Base-by-base conservation (phyloP, 2,113 vertebrate genomes). In the Pelobates fuscus region DNA sequence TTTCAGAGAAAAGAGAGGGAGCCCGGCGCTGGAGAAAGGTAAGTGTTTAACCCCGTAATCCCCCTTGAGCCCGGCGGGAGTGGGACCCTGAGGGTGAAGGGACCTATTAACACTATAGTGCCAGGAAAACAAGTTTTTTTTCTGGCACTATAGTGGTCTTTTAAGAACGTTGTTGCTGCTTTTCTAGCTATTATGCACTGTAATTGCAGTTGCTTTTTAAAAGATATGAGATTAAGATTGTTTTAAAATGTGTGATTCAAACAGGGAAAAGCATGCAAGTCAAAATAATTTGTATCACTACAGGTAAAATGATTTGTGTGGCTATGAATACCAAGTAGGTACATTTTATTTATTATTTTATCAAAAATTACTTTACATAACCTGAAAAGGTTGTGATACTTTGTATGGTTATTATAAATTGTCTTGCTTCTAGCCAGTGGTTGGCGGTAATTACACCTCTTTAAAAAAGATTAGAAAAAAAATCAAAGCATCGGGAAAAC, bases 331-430 rank as follows among this genome's bases (percentile, higher is more conserved):
- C 78, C 70, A 80, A 78, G 72, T 71, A 80, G 0, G 15, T n/a
- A 81, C 61, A 82, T 44, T n/a, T n/a, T n/a, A n/a, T n/a, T n/a
- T n/a, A n/a, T n/a, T n/a, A 29, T 59, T 70, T 84, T 86, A 82
- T 81, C 78, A 74, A 81, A 81, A 49, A 46, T 67, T 57, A 58
- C 78, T 70, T 82, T 72, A 68, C n/a, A 49, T 68, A 80, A 85
- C 79, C 71, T 81, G 74, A 76, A 85, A 81, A 83, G 77, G 75
- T 83, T 84, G 81, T 52, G 25, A 80, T 69, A 74, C 78, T 79
- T 82, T 64, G 12, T 5, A 55, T 15, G 3, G 46, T 55, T 21
- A 55, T 6, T 17, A 20, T 55, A 14, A 49, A 49, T 49, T 49
- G 44, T 49, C 15, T 49, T 49, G 15, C 17, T 37, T 37, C 32